A percentile compares a stretch with the other conserved stretches of the same genome.
These are phyloP conservation scores for Scolopax bukidnonensis DNA, from an alignment of 2,797 vertebrate genomes.

Conservation along the genomic window DNA sequence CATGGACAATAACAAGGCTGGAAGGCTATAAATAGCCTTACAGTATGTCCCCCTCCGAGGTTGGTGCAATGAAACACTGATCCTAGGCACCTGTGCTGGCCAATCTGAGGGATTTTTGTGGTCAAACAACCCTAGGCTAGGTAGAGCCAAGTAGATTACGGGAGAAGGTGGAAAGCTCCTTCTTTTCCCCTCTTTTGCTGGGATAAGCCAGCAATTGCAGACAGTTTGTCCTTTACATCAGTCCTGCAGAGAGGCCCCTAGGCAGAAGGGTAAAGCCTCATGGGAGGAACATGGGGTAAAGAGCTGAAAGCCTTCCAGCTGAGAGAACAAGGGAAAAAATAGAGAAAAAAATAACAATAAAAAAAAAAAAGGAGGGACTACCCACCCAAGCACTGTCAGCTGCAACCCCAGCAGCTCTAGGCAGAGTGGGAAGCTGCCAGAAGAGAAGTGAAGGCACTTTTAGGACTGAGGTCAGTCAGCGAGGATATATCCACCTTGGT, in stretches of 20 bases:
- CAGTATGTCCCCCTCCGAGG: constrained; percentile 56
- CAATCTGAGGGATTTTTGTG: constrained; percentile 41
- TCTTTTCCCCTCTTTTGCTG: not conserved
- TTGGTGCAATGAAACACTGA: constrained; percentile 58
- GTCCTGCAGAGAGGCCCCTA: not conserved
- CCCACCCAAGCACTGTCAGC: not conserved
- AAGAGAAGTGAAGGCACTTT: not conserved
- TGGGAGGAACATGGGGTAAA: not conserved
- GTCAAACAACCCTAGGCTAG: constrained; percentile 21
- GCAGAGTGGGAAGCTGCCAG: not conserved
- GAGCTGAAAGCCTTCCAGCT: not conserved
- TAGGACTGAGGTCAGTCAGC: not conserved
- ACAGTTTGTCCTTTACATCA: not conserved
- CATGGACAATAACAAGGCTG: constrained; percentile 66
- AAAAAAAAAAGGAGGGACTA: not conserved
- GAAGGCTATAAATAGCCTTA: constrained; percentile 52
- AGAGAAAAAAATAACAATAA: fast-evolving
- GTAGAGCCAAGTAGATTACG: not conserved
- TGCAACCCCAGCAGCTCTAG: not conserved
- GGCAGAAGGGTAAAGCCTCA: not conserved
- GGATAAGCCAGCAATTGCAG: not conserved
- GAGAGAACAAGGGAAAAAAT: not conserved
- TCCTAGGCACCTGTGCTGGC: constrained; percentile 69
- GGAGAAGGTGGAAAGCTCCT: constrained; percentile 9
- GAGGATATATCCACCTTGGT: not conserved